Conservation (phyloP, 2,888 invertebrate species). For the Megastigmus dorsalis region DNA sequence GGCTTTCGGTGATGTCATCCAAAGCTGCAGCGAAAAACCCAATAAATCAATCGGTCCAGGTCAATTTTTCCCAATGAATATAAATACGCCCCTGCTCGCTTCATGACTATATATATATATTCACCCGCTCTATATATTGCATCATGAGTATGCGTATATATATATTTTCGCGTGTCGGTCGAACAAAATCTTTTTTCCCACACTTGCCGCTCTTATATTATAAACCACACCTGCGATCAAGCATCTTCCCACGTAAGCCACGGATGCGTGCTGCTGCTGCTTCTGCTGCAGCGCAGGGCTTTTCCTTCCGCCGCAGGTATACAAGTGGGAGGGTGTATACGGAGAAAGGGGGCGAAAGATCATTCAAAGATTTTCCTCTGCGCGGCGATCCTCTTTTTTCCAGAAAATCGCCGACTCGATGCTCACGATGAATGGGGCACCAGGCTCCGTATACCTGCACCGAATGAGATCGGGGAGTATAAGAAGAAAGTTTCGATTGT, state of each 20-base stretch:
- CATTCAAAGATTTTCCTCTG: slow-evolving; percentile 1
- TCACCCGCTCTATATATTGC: too few species aligned
- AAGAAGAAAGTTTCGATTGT: neutral
- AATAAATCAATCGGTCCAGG: slow-evolving; percentile 24
- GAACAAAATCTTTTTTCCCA: slow-evolving; percentile 29
- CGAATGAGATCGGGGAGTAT: neutral
- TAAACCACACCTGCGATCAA: neutral
- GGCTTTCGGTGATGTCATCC: too few species aligned
- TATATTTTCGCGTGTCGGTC: too few species aligned
- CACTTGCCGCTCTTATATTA: too few species aligned
- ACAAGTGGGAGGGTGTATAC: neutral
- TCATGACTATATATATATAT: too few species aligned
- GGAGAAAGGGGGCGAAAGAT: neutral
- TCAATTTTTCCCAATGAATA: slow-evolving; percentile 14
- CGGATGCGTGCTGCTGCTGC: neutral
- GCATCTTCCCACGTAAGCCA: too few species aligned
- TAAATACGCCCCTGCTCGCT: neutral
- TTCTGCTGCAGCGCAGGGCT: neutral
- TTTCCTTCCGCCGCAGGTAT: slow-evolving; percentile 22
- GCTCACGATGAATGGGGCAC: neutral
- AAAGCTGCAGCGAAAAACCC: too few species aligned
- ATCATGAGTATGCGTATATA: too few species aligned
- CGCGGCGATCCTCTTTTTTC: too few species aligned
- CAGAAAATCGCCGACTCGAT: neutral
- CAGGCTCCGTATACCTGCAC: neutral